Conservation (phyloP, 2,113 vertebrate species). For the Cnemophilus loriae region DNA sequence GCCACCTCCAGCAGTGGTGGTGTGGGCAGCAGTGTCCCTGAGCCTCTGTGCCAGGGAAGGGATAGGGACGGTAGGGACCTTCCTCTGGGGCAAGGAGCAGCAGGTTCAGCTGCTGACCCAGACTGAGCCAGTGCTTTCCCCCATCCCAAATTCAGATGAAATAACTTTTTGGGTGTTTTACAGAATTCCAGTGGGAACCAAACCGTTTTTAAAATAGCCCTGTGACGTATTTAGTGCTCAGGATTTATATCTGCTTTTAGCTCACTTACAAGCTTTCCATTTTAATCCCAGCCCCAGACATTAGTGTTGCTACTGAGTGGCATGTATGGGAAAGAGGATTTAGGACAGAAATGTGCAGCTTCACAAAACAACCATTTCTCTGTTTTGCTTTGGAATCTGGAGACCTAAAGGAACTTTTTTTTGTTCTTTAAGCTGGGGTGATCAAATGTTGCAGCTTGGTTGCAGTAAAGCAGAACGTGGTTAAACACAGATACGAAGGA, state of each 20-base stretch:
- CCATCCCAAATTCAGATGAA: neutral
- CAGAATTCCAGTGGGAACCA: neutral
- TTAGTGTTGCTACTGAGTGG: neutral
- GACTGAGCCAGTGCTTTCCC: neutral
- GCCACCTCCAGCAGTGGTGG: neutral
- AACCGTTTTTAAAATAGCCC: neutral
- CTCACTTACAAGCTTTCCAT: neutral
- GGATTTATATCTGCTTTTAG: neutral
- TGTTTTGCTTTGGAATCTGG: neutral
- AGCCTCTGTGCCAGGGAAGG: neutral
- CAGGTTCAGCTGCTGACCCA: neutral
- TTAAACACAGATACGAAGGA: neutral
- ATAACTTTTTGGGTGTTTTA: neutral
- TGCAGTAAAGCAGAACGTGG: neutral
- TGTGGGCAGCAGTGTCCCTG: neutral
- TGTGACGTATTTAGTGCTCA: neutral
- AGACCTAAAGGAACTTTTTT: neutral
- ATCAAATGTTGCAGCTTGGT: neutral
- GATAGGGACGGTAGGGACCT: rapidly evolving
- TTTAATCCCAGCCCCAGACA: neutral
- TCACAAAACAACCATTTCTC: neutral
- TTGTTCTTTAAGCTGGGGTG: neutral
- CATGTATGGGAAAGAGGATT: neutral
- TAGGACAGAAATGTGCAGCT: neutral
- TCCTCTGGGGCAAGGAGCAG: neutral